Percentiles rank a stretch among this genome's conserved stretches.
phyloP scores from a whole-genome alignment of 1,140 invertebrate species.

The Eulimnadia texana region DNA sequence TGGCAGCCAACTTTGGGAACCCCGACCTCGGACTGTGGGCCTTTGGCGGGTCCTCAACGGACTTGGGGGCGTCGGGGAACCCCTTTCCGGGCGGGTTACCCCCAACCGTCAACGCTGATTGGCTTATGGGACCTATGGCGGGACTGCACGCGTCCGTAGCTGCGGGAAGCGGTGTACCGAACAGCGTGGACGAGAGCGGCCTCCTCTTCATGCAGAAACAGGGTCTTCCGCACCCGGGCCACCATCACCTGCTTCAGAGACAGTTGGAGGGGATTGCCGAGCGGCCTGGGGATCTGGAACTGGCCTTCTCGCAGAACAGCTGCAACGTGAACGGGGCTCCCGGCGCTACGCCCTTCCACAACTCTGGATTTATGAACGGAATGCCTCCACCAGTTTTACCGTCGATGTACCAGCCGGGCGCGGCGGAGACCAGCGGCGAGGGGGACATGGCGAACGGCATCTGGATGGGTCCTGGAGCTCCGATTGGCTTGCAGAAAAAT shows the following conservation, averaged over 20 bases:
- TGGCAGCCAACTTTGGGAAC: background rate
- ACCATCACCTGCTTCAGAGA: constrained; percentile 10
- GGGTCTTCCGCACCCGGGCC: background rate
- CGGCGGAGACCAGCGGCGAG: background rate
- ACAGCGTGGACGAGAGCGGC: background rate
- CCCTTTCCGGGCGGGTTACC: background rate
- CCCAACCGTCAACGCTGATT: constrained; percentile 10
- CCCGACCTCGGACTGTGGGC: constrained; percentile 10
- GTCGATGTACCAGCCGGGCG: background rate
- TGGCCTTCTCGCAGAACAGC: background rate
- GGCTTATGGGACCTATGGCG: too few species aligned
- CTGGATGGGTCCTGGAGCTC: background rate
- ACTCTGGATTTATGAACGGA: background rate
- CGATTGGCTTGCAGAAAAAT: background rate
- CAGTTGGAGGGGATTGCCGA: constrained; percentile 8
- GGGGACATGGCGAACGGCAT: background rate
- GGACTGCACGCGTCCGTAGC: constrained; percentile 8
- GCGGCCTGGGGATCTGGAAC: background rate
- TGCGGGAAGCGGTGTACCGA: background rate
- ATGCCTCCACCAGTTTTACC: constrained; percentile 4
- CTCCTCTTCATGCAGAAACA: constrained; percentile 12
- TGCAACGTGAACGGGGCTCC: background rate
- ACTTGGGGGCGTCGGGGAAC: background rate
- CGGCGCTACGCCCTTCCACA: background rate
- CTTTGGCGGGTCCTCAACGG: background rate